Percentiles rank a stretch among this genome's conserved stretches.
These are phyloP conservation scores for Hycleus cichorii DNA, from an alignment of 1,140 invertebrate genomes.

Conservation along the genomic window DNA sequence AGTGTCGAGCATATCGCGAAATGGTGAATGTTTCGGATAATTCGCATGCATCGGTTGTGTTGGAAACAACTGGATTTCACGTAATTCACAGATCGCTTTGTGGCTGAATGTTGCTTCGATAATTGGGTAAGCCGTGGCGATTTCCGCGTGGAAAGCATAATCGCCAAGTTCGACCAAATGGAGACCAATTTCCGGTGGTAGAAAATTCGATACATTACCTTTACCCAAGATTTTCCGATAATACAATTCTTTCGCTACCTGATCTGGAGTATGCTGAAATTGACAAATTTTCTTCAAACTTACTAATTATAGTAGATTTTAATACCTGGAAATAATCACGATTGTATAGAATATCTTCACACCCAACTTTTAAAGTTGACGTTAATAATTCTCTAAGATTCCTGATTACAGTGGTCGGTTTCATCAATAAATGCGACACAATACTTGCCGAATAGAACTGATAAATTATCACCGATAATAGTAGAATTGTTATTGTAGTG, in stretches of 20 bases:
- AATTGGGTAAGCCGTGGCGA: slow-evolving; percentile 22
- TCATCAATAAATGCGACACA: slow-evolving; percentile 17
- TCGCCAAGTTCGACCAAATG: slow-evolving; percentile 20
- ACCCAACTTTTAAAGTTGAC: slow-evolving; percentile 7
- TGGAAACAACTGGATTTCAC: slow-evolving; percentile 20
- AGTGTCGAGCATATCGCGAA: slow-evolving; percentile 18
- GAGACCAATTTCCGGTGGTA: slow-evolving; percentile 14
- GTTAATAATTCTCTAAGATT: slow-evolving; percentile 5
- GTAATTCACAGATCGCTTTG: slow-evolving; percentile 21
- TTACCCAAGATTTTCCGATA: slow-evolving; percentile 11
- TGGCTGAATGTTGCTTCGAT: slow-evolving; percentile 20
- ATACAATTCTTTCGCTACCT: slow-evolving; percentile 5
- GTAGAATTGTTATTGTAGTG: slow-evolving; percentile 13
- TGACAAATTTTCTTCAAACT: not conserved
- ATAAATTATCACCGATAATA: slow-evolving; percentile 21
- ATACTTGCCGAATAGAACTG: slow-evolving; percentile 26
- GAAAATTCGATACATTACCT: slow-evolving; percentile 5
- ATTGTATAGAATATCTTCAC: slow-evolving; percentile 12
- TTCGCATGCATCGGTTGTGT: slow-evolving; percentile 11
- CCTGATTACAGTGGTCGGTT: slow-evolving; percentile 6
- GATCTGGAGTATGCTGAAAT: slow-evolving; percentile 18
- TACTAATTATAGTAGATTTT: not conserved
- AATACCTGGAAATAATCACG: slow-evolving; percentile 13
- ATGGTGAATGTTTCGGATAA: slow-evolving; percentile 21
- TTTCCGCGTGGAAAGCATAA: slow-evolving; percentile 27